Evolutionary conservation across 2,888 invertebrate genomes (phyloP), one percentile per base, ranked within the genome.

Genomic region (Trypoxylon attenuatum): DNA sequence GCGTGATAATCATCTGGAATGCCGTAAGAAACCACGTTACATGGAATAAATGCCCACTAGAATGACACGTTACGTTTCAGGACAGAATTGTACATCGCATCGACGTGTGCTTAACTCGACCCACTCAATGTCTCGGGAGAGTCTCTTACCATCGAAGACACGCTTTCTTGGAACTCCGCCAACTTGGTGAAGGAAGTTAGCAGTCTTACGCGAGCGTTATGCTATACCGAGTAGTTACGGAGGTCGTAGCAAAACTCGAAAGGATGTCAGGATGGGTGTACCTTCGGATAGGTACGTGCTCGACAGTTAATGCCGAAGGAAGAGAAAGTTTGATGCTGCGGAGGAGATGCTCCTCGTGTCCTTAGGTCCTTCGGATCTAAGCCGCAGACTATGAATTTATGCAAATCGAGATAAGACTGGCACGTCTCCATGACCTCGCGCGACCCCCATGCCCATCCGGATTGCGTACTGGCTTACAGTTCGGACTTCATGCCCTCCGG

Each of bases 401-500:
- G 85, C 79, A 84, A 84, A 86, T 87, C 84, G 76, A 78, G 87
- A 87, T 87, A 87, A 86, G 86, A 84, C 82, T 71, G 76, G 80
- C 76, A 71, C 78, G 73, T 81, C 76, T 82, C 80, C 79, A 77
- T 73, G 73, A 73, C 72, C 77, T 58, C 66, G 60, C 38, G 18
- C 56, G 57, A 62, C 57, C 71, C 62, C 51, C 60, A 39, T 41
- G 42, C 55, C 43, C 55, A 33, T 47, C 43, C 46, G 65, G 62
- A 57, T 69, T 71, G 69, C 72, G 56, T 65, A 73, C 66, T 72
- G 69, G 77, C 77, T 79, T 77, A 77, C 69, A 58, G 46, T 64
- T 63, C 52, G 65, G 73, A 71, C 78, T 69, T 67, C 69, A 62
- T 76, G 53, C 67, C 66, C 65, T 56, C 55, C 47, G 60, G 58